Evolutionary conservation across 2,113 vertebrate species (phyloP), one percentile per base, ranked within the genome.

Genomic region (Pterocles gutturalis): DNA sequence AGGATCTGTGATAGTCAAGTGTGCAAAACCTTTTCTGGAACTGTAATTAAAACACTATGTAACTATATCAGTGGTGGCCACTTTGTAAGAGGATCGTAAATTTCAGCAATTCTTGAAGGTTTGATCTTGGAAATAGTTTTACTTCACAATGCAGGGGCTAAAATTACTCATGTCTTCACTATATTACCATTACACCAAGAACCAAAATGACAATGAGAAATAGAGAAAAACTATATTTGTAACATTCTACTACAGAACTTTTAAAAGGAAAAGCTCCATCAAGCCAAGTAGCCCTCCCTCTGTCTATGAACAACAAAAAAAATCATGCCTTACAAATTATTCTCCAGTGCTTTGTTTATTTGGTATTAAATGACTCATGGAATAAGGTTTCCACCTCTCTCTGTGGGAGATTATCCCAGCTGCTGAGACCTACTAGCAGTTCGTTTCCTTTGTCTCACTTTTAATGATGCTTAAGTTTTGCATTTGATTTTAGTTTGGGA

Each of bases 341-440:
- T 95, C 94, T 96, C 89, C 24, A 90, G 85, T 96, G 91, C 60
- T 94, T 95, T 96, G 94, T 97, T 96, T 97, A 97, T 93, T 96
- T 1, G 34, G 70, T 83, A 94, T 94, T 93, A 96, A 97, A 94
- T 96, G 97, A 97, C 83, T 83, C 91, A 93, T 78, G 86, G 58
- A 96, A 97, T 91, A 89, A 92, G 79, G 81, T 94, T 97, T 94
- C 92, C 78, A 91, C 20, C 75, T 91, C 71, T 95, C 89, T 88
- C 78, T 5, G 0, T 67, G 92, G 93, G 83, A 96, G 92, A 89
- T 85, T 88, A 94, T 87, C 70, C 93, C 90, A 90, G 71, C 87
- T 90, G 90, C 92, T 92, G 69, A 91, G 71, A 75, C 72, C 70
- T 87, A 66, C 60, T n/a, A 62, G 53, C 83, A 89, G 64, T 60